Evolutionary conservation across 2,113 vertebrate genomes (phyloP), one percentile per base, ranked within the genome.

Genomic region (Hyperopisus bebe): DNA sequence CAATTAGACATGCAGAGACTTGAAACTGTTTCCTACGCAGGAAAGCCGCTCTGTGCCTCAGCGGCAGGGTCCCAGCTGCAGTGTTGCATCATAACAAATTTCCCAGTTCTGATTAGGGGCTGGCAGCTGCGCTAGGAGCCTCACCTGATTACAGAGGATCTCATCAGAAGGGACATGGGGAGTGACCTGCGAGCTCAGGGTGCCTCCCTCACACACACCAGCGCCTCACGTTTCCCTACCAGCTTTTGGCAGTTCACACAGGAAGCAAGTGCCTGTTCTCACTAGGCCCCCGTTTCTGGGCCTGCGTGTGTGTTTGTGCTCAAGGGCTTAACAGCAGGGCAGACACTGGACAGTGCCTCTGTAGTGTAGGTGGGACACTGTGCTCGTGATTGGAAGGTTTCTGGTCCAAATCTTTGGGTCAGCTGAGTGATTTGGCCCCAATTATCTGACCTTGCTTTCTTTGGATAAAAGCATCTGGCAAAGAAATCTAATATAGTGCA

Each of bases 1-100:
- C 89, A 84, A 77, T 77, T 89, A 93, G 93, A 92, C 95, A 93
- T 93, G 95, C 92, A 91, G 92, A 87, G 92, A 92, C 96, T 95
- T 91, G 95, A 88, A 94, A 93, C 62, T 93, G 93, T 95, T 94
- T 95, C 90, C 91, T n/a, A 88, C 47, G 87, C 87, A 92, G 19
- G 87, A 91, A 91, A 93, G 92, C 90, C 94, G 92, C 93, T 39
- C 89, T 92, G 89, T 83, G 15, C 90, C 92, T 91, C 27, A 48
- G 91, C 90, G 92, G 89, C 6, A 3, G 80, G 74, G 90, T 90
- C 92, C 89, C 95, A 94, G 94, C 91, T 95, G 94, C 90, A 48
- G 24, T 42, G n/a, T 58, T 89, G 90, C 89, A 94, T 92, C 91
- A 88, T 92, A 93, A 94, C 94, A 92, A 83, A 91, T 91, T 91